Conservation (phyloP, 2,888 invertebrate species). For the Halocaridina rubra region DNA sequence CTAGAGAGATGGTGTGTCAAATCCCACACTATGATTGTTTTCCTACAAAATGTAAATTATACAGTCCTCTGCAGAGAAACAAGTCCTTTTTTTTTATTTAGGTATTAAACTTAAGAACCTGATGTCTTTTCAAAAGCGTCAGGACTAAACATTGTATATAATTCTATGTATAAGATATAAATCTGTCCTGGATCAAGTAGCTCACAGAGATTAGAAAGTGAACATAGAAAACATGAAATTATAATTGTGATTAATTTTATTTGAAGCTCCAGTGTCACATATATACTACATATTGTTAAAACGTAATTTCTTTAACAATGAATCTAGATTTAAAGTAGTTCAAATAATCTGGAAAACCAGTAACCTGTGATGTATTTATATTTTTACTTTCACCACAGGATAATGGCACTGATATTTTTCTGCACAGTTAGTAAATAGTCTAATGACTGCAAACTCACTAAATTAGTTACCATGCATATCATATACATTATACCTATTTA, state of each 20-base stretch:
- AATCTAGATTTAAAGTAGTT: background rate
- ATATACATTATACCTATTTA: constrained; percentile 38
- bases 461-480: constrained; percentile 29
- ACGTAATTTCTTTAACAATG: background rate
- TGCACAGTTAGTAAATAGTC: constrained; percentile 19
- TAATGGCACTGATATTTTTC: constrained; percentile 32
- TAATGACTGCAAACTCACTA: background rate
- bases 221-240: background rate
- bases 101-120: too few relatives aligned
- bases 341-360: background rate
- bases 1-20: too few relatives aligned
- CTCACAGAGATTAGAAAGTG: too few relatives aligned
- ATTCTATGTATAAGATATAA: too few relatives aligned
- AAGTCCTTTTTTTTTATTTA: too few relatives aligned
- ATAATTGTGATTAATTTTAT: constrained; percentile 12
- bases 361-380: background rate
- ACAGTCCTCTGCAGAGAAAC: too few relatives aligned
- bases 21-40: too few relatives aligned
- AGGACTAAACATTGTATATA: too few relatives aligned
- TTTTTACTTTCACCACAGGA: background rate
- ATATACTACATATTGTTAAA: constrained; percentile 18
- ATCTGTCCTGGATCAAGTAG: too few relatives aligned
- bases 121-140: too few relatives aligned
- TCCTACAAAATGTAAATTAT: too few relatives aligned
- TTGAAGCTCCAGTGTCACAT: constrained; percentile 38